Conservation (phyloP, 2,888 invertebrate species). For the Rhagonycha lutea region DNA sequence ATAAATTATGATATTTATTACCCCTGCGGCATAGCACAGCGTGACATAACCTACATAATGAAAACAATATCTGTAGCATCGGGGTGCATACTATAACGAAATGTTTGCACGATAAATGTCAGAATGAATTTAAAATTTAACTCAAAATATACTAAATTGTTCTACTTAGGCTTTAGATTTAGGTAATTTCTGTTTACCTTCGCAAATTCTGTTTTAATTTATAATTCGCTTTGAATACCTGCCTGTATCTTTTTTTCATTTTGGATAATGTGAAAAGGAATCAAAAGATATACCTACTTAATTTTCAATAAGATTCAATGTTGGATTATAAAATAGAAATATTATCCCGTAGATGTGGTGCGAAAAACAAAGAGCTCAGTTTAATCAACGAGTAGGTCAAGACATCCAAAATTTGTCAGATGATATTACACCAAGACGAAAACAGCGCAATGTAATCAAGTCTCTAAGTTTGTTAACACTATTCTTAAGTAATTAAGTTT, state of each 20-base stretch:
- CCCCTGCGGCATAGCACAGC: constrained; percentile 12
- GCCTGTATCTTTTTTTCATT: background rate
- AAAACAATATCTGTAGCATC: constrained; percentile 20
- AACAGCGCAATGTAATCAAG: background rate
- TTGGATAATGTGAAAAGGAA: background rate
- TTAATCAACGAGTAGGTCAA: background rate
- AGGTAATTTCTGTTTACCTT: background rate
- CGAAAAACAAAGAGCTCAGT: background rate
- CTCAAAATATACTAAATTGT: background rate
- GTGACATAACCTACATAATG: constrained; percentile 16
- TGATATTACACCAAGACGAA: background rate
- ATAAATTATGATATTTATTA: constrained; percentile 13
- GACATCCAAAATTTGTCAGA: background rate
- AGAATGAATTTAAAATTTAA: constrained; percentile 4
- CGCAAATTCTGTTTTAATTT: background rate
- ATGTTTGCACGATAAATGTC: constrained; percentile 5
- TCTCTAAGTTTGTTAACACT: background rate
- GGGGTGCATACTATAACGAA: constrained; percentile 20
- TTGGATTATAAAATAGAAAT: too few species aligned
- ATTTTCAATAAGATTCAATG: too few species aligned
- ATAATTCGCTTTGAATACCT: background rate
- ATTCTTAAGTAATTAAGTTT: constrained; percentile 2
- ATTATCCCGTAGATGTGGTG: too few species aligned
- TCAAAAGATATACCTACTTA: background rate
- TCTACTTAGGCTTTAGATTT: background rate